These are phyloP conservation scores for Synergus umbraculus DNA, from an alignment of 2,888 invertebrate species.

Conservation along the genomic window DNA sequence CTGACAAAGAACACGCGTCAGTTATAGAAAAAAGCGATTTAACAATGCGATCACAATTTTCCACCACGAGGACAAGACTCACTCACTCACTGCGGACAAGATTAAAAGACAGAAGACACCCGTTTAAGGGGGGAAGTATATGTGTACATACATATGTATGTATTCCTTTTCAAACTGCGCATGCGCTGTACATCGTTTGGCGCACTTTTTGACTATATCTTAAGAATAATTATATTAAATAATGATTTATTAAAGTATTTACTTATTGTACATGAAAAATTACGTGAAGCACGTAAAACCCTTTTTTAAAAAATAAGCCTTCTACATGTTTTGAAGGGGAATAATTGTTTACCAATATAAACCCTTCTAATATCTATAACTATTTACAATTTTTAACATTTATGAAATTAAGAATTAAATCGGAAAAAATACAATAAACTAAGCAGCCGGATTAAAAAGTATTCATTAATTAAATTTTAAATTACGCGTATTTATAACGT, in stretches of 20 bases:
- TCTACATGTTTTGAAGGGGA: background rate
- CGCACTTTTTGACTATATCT: background rate
- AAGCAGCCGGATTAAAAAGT: background rate
- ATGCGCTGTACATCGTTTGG: background rate
- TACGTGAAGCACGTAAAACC: no score
- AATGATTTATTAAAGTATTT: no score
- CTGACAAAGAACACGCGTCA: background rate
- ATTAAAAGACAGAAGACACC: no score
- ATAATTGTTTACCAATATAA: background rate
- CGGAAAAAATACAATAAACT: background rate
- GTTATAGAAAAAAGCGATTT: background rate
- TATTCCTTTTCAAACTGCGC: background rate
- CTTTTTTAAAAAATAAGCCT: background rate
- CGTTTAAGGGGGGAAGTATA: no score
- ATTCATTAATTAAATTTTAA: background rate
- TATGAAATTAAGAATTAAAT: background rate
- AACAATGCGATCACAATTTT: conserved; percentile 8
- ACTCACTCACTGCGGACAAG: no score
- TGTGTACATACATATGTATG: no score
- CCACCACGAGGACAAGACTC: conserved; percentile 18
- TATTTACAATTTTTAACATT: background rate
- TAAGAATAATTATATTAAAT: no score
- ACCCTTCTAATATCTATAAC: background rate
- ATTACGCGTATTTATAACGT: background rate
- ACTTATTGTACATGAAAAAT: no score